Base-by-base conservation (phyloP, 2,888 invertebrate species). In the Noctua comes region DNA sequence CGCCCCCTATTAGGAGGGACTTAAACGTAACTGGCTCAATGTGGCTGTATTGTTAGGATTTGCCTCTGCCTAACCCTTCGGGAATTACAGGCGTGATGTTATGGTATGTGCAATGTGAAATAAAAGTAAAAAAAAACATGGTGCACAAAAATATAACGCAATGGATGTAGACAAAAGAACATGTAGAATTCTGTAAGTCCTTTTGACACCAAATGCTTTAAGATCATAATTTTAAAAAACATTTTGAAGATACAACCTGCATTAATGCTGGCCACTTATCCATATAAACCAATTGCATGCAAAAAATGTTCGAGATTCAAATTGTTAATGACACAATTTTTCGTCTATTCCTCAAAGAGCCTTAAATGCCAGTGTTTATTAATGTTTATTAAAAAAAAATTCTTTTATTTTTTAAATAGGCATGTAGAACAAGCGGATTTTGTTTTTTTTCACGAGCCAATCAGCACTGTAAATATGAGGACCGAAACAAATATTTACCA, bases 381-480 rank as follows among this genome's bases (percentile, higher is more conserved):
- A n/a, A n/a, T n/a, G n/a, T n/a, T n/a, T n/a, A n/a, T n/a, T n/a
- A n/a, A n/a, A n/a, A n/a, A n/a, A n/a, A n/a, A n/a, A n/a, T n/a
- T 13, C 46, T 77, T 71, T 73, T 71, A 36, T 59, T 64, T 59
- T 68, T 18, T n/a, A n/a, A 31, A 18, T 31, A 31, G 11, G 6
- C 13, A 73, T 77, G 78, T 65, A 83, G 31, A 31, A 31, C 21
- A 79, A 83, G 74, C n/a, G 11, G 66, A n/a, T 76, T 68, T 79
- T 84, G 88, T 83, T 89, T 79, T 84, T 88, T 83, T 89, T 85
- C 78, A 86, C 88, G 88, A 74, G 79, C 87, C 91, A 92, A 93
- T 93, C 91, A 92, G 89, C 91, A 84, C 73, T 31, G 79, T 82
- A 91, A 91, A 91, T 84, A 89, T 68, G 65, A 66, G n/a, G 73